Percentiles rank a stretch among this genome's conserved stretches.
Conservation (phyloP, 2,113 vertebrate genomes). For the Marmota monax region DNA sequence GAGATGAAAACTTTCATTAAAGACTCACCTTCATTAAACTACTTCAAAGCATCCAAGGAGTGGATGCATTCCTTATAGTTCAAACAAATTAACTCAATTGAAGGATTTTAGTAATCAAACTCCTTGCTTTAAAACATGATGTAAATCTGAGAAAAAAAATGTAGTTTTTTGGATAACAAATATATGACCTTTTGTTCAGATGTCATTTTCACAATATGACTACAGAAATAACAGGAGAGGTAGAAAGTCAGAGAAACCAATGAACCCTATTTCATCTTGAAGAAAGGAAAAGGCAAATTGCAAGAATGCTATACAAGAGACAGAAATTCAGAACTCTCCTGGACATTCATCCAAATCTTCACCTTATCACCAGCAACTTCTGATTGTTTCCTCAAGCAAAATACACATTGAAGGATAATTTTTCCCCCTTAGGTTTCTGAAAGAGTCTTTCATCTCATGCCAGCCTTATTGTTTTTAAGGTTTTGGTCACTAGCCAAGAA, state of each 20-base stretch:
- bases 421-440: not conserved
- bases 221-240: not conserved
- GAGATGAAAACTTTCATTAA: not conserved
- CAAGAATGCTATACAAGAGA: not conserved
- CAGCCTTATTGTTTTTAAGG: conserved; percentile 5
- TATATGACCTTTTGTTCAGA: conserved; percentile 33
- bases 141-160: not conserved
- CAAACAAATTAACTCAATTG: not conserved
- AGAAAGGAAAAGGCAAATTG: conserved; percentile 40
- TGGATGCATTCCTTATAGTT: not conserved
- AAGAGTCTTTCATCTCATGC: not conserved
- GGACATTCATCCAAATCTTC: not conserved
- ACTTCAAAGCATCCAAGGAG: not conserved
- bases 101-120: not conserved
- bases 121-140: not conserved
- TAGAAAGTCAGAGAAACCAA: not conserved
- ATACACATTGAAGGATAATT: conserved; percentile 18
- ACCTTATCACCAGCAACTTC: not conserved
- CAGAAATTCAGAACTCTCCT: not conserved
- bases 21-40: not conserved
- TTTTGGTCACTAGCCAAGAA: not conserved
- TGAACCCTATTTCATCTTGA: not conserved
- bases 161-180: not conserved
- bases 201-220: conserved; percentile 46
- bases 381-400: conserved; percentile 52